A percentile compares a stretch with the other conserved stretches of the same genome.
Conservation (phyloP, 2,888 invertebrate species). For the Plagodis pulveraria region DNA sequence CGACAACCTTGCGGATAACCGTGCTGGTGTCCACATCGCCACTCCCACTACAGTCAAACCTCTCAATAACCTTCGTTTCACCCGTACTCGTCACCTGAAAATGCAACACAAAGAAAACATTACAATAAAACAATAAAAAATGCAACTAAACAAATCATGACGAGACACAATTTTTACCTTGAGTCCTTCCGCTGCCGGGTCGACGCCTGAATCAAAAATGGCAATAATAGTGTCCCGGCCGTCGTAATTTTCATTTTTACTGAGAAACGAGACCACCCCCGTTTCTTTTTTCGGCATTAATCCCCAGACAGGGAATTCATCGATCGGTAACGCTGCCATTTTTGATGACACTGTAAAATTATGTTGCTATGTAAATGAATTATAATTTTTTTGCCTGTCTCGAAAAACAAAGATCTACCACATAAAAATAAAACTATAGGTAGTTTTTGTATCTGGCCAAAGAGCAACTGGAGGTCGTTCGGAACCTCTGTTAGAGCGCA, state of each 20-base stretch:
- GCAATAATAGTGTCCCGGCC: slow-evolving; percentile 96
- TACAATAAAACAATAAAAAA: slow-evolving; percentile 23
- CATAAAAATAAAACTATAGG: no score
- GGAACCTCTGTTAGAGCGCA: no score
- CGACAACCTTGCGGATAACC: slow-evolving; percentile 75
- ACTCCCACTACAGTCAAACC: slow-evolving; percentile 97
- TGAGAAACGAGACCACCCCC: slow-evolving; percentile 93
- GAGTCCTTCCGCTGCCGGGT: slow-evolving; percentile 97
- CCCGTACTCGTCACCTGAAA: slow-evolving; percentile 94
- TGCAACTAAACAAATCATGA: slow-evolving; percentile 71
- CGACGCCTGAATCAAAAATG: slow-evolving; percentile 98
- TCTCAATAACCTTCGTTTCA: slow-evolving; percentile 95
- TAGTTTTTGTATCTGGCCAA: no score
- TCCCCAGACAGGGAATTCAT: slow-evolving; percentile 93
- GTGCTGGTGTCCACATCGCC: slow-evolving; percentile 97
- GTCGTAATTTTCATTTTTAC: slow-evolving; percentile 95
- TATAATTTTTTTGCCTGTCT: background rate
- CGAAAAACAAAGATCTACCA: no score
- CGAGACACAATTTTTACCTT: slow-evolving; percentile 88
- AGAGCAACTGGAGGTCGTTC: no score
- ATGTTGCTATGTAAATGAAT: slow-evolving; percentile 1
- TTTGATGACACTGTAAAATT: slow-evolving; percentile 72
- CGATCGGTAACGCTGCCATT: slow-evolving; percentile 84
- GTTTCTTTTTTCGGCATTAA: slow-evolving; percentile 98
- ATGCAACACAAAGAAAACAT: slow-evolving; percentile 16